Evolutionary conservation across 1,140 invertebrate genomes (phyloP).

Genomic region (Ceratosolen fusciceps): DNA sequence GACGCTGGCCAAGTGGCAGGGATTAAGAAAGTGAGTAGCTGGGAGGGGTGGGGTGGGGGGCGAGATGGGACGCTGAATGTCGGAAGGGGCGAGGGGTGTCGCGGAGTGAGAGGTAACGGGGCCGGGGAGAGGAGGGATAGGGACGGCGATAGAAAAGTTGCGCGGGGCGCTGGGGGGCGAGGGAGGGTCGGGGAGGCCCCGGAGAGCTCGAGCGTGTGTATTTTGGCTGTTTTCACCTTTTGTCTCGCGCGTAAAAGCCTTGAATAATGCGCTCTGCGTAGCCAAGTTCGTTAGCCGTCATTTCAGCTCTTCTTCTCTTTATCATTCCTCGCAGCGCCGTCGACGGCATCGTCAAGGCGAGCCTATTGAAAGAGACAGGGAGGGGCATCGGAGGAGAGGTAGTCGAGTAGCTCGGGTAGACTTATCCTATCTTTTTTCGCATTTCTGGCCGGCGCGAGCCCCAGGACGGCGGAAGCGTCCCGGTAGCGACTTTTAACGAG

Average conservation of each 20-base stretch:
- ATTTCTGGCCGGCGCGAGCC: not conserved
- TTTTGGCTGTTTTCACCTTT: constrained; percentile 19
- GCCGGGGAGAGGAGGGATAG: no score
- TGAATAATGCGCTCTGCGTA: constrained; percentile 3
- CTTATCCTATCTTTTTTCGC: not conserved
- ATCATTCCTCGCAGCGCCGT: not conserved
- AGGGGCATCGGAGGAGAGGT: not conserved
- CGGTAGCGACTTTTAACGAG: not conserved
- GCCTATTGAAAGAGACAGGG: not conserved
- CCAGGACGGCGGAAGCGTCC: not conserved
- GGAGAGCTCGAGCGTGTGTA: not conserved
- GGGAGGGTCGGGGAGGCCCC: not conserved
- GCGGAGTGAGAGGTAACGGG: not conserved
- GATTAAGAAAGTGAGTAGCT: no score
- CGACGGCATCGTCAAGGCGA: not conserved
- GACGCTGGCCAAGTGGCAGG: not conserved
- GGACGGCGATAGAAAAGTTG: no score
- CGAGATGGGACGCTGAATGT: no score
- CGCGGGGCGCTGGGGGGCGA: no score
- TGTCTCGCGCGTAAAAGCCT: constrained; percentile 2
- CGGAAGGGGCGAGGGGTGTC: no score
- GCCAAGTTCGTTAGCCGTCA: constrained; percentile 12
- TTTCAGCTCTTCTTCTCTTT: not conserved
- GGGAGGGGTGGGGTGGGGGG: no score
- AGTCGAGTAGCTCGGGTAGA: not conserved